Evolutionary conservation across 2,888 invertebrate species (phyloP).

Genomic region (Caenorhabditis angaria): DNA sequence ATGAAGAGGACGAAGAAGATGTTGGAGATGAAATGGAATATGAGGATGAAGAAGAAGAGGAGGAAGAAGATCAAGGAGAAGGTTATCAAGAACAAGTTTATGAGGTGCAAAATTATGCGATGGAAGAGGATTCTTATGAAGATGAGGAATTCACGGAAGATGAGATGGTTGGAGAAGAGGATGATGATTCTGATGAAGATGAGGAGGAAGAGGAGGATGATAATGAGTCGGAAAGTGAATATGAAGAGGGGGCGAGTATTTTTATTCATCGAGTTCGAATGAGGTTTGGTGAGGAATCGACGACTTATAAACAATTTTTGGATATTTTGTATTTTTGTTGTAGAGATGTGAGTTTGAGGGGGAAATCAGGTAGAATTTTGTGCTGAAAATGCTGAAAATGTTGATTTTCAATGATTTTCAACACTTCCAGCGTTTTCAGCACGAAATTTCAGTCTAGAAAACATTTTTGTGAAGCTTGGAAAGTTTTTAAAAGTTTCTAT

Average conservation of each 20-base stretch:
- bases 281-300: neutral
- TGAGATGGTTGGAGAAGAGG: slow-evolving; percentile 6
- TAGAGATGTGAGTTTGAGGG: too few relatives aligned
- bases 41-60: slow-evolving; percentile 7
- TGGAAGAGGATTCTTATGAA: neutral
- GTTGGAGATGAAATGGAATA: neutral
- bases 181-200: neutral
- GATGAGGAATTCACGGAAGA: slow-evolving; percentile 4
- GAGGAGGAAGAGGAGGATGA: neutral
- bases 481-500: slow-evolving; percentile 8
- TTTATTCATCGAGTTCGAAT: neutral
- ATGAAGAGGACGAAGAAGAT: neutral
- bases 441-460: too few relatives aligned
- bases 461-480: neutral
- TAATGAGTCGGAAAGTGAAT: neutral
- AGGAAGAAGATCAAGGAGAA: too few relatives aligned
- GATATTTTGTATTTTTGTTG: too few relatives aligned
- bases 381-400: too few relatives aligned
- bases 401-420: too few relatives aligned
- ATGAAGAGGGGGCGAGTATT: neutral
- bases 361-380: too few relatives aligned
- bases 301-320: too few relatives aligned
- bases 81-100: slow-evolving; percentile 3
- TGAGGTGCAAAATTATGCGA: neutral
- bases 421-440: too few relatives aligned